Conservation (phyloP, 2,113 vertebrate genomes). For the Myotis yumanensis region DNA sequence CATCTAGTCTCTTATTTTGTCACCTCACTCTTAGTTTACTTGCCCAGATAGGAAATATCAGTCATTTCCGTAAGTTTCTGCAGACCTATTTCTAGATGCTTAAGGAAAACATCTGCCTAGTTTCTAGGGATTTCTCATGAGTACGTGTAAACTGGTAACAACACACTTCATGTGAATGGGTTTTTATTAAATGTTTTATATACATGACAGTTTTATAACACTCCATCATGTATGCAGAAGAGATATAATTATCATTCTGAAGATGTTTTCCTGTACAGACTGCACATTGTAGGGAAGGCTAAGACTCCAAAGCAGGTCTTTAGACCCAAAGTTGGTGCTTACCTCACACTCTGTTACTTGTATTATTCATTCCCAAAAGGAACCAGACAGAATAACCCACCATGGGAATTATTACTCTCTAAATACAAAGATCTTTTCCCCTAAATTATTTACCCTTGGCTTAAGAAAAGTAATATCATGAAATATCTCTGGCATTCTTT, state of each 20-base stretch:
- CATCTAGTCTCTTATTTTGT: neutral
- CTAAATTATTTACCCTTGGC: neutral
- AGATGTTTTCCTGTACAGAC: neutral
- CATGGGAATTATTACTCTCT: neutral
- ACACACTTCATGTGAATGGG: neutral
- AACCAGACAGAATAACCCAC: neutral
- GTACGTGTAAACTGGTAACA: neutral
- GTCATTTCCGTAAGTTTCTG: neutral
- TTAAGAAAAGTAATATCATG: neutral
- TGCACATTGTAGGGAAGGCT: neutral
- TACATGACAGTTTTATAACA: neutral
- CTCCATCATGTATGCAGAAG: neutral
- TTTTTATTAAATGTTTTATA: neutral
- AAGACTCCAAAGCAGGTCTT: neutral
- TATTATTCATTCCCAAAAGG: neutral
- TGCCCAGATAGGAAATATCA: neutral
- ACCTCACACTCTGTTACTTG: neutral
- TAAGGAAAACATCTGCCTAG: neutral
- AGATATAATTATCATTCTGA: neutral
- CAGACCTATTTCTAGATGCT: neutral
- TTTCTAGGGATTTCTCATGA: neutral
- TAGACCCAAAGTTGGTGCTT: neutral
- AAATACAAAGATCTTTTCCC: neutral
- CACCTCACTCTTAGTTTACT: neutral
- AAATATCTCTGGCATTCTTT: neutral